Conservation (phyloP, 2,888 invertebrate genomes). For the Platynereis dumerilii region DNA sequence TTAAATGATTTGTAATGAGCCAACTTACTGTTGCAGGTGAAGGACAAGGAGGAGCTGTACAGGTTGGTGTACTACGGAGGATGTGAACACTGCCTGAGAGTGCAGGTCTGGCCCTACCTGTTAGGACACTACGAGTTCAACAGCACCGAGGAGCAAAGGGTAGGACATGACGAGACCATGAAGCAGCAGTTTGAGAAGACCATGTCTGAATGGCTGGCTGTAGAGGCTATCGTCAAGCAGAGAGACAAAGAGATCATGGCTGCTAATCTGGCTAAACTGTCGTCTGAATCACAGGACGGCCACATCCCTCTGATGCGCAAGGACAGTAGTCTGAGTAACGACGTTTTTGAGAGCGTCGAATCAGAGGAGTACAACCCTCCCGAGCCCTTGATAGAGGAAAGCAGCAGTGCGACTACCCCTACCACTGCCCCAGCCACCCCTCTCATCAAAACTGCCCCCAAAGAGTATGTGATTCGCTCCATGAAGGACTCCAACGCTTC, state of each 20-base stretch:
- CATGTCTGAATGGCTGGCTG: conserved; percentile 94
- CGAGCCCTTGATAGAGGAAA: conserved; percentile 39
- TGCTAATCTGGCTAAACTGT: conserved; percentile 83
- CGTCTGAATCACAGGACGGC: conserved; percentile 69
- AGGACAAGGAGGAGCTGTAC: conserved; percentile 73
- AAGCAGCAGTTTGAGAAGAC: conserved; percentile 84
- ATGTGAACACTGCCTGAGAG: conserved; percentile 72
- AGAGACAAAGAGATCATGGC: conserved; percentile 73
- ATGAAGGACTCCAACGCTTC: conserved; percentile 1
- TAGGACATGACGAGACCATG: conserved; percentile 58
- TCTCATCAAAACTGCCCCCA: conserved; percentile 1
- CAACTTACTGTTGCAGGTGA: conserved; percentile 45
- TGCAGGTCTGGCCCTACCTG: conserved; percentile 84
- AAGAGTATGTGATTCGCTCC: conserved; percentile 7
- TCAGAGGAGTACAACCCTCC: conserved; percentile 48
- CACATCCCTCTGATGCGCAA: conserved; percentile 56
- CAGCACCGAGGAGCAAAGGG: conserved; percentile 63
- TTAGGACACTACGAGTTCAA: conserved; percentile 83
- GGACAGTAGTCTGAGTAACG: conserved; percentile 65
- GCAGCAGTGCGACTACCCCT: conserved; percentile 46
- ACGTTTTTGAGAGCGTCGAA: conserved; percentile 64
- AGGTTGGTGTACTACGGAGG: conserved; percentile 87
- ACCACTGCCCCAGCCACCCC: conserved; percentile 43
- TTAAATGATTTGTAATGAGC: too few relatives aligned
- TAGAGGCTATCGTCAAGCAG: conserved; percentile 83